These are phyloP conservation scores for Lissonota sp. DNA, from an alignment of 2,888 invertebrate species.

Conservation along the genomic window DNA sequence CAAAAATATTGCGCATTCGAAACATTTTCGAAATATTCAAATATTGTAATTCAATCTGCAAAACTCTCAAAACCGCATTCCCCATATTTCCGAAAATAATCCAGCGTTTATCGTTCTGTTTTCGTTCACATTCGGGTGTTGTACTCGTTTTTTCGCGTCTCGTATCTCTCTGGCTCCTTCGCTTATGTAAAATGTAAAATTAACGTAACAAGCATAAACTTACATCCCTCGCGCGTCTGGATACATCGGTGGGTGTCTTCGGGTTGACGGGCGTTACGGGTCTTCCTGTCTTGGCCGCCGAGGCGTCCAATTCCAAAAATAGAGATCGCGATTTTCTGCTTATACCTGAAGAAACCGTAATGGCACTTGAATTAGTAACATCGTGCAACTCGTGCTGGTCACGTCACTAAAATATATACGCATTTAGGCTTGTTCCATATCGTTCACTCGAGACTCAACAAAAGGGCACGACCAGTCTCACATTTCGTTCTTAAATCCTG, in stretches of 20 bases:
- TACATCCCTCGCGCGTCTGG: slow-evolving; percentile 86
- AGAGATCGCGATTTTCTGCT: slow-evolving; percentile 94
- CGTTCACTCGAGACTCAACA: too few species aligned
- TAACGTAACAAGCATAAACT: slow-evolving; percentile 72
- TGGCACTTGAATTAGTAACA: slow-evolving; percentile 48
- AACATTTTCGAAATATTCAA: too few species aligned
- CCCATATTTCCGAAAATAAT: too few species aligned
- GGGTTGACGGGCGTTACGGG: slow-evolving; percentile 86
- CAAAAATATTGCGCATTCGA: slow-evolving; percentile 3
- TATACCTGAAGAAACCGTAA: slow-evolving; percentile 86
- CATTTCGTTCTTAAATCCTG: too few species aligned
- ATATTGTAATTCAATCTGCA: too few species aligned
- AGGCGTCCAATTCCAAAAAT: slow-evolving; percentile 94
- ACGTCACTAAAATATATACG: slow-evolving; percentile 32
- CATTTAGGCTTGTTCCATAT: background rate
- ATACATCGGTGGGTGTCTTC: slow-evolving; percentile 86
- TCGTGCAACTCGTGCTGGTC: slow-evolving; percentile 10
- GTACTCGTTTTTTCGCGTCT: background rate
- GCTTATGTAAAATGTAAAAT: slow-evolving; percentile 30
- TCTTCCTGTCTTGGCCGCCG: slow-evolving; percentile 87
- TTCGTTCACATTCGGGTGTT: background rate
- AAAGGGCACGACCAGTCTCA: too few species aligned
- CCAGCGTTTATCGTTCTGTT: background rate
- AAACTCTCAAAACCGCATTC: too few species aligned
- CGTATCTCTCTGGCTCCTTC: background rate